Evolutionary conservation across 2,888 invertebrate genomes (phyloP).

Genomic region (Perithous albicinctus): DNA sequence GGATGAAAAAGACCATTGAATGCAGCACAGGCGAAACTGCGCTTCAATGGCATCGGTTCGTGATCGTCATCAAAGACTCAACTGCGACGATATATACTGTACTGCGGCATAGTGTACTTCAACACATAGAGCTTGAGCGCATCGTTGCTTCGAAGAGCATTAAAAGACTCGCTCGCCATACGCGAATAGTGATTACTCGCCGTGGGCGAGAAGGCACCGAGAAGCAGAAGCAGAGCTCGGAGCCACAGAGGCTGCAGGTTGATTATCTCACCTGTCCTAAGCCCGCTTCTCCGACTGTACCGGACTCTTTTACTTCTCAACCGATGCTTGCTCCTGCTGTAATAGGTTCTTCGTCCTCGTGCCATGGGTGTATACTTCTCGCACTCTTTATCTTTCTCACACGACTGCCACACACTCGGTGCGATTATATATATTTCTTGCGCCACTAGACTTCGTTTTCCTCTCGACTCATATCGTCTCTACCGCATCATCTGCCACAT

Average conservation of each 20-base stretch:
- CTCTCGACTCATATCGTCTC: conserved; percentile 37
- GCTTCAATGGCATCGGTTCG: conserved; percentile 27
- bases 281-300: conserved; percentile 77
- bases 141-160: conserved; percentile 70
- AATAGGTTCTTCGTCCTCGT: conserved; percentile 80
- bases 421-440: conserved; percentile 80
- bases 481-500: conserved; percentile 60
- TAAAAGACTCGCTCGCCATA: conserved; percentile 76
- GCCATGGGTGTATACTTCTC: conserved; percentile 71
- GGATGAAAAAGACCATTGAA: neutral
- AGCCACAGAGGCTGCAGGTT: conserved; percentile 77
- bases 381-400: conserved; percentile 40
- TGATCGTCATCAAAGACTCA: conserved; percentile 18
- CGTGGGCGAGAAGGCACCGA: conserved; percentile 65
- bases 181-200: conserved; percentile 81
- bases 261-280: conserved; percentile 83
- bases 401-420: conserved; percentile 64
- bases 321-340: conserved; percentile 77
- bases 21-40: neutral
- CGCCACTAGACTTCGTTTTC: conserved; percentile 68
- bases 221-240: conserved; percentile 75
- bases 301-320: conserved; percentile 79
- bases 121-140: conserved; percentile 7
- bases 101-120: neutral
- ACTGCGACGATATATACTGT: conserved; percentile 1